Evolutionary conservation across 1,140 invertebrate species (phyloP).

Genomic region (Zaprionus vittiger): DNA sequence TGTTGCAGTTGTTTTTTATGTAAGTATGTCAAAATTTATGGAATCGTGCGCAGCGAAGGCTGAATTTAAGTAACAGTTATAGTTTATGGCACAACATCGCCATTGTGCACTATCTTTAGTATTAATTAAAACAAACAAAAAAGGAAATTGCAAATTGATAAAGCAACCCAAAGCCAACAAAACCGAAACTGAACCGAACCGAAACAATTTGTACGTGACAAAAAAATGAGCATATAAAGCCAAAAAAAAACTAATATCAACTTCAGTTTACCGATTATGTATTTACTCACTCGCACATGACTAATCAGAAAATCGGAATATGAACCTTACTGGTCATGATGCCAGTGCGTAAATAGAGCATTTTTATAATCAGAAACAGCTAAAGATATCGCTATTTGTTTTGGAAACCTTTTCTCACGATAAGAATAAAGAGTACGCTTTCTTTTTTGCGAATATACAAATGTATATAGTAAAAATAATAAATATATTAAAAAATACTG

Average conservation of each 20-base stretch:
- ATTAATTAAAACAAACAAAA: slow-evolving; percentile 77
- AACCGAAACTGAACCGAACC: slow-evolving; percentile 33
- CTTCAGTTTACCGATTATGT: slow-evolving; percentile 7
- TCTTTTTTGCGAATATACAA: not conserved
- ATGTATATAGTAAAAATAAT: too few species aligned
- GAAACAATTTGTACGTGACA: slow-evolving; percentile 59
- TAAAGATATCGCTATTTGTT: not conserved
- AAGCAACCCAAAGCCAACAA: slow-evolving; percentile 18
- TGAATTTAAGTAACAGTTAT: slow-evolving; percentile 58
- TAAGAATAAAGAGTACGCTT: not conserved
- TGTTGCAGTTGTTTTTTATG: slow-evolving; percentile 33
- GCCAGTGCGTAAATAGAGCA: not conserved
- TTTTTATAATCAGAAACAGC: not conserved
- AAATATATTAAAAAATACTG: not conserved
- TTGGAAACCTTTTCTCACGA: not conserved
- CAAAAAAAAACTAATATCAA: not conserved
- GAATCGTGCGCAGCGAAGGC: slow-evolving; percentile 69
- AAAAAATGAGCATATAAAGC: slow-evolving; percentile 36
- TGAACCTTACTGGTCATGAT: not conserved
- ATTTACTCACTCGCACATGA: slow-evolving; percentile 5
- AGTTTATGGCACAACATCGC: slow-evolving; percentile 37
- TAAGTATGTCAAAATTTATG: slow-evolving; percentile 67
- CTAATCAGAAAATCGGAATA: not conserved
- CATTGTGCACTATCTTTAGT: slow-evolving; percentile 69
- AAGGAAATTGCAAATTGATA: slow-evolving; percentile 79